phyloP scores from a whole-genome alignment of 2,113 vertebrate genomes.

The Pongo abelii region DNA sequence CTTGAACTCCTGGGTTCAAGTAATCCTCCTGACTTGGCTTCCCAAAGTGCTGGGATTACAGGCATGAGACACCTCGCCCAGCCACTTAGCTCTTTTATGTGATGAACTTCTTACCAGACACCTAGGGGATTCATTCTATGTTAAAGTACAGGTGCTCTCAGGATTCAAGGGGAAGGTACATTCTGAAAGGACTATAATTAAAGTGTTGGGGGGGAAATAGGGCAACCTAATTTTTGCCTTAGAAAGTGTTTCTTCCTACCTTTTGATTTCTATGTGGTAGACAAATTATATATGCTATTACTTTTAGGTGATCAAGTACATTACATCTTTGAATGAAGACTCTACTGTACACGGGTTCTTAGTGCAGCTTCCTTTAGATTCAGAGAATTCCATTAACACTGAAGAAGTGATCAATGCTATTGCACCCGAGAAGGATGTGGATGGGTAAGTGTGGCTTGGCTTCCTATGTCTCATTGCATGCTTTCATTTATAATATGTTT shows the following conservation, averaged over 20 bases:
- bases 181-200: background rate
- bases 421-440: slow-evolving; percentile 95
- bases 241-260: background rate
- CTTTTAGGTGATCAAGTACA: slow-evolving; percentile 89
- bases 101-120: background rate
- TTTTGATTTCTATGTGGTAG: background rate
- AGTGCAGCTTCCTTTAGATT: slow-evolving; percentile 96
- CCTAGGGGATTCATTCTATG: background rate
- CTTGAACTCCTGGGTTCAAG: background rate
- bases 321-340: slow-evolving; percentile 92
- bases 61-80: background rate
- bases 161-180: background rate
- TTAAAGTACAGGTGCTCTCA: background rate
- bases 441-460: slow-evolving; percentile 87
- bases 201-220: background rate
- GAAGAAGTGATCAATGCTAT: slow-evolving; percentile 94
- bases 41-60: background rate
- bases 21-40: background rate
- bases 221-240: background rate
- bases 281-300: background rate
- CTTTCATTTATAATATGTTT: background rate
- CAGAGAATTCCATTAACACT: slow-evolving; percentile 91
- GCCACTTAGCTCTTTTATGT: background rate
- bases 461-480: background rate
- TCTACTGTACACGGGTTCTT: slow-evolving; percentile 93